Percentiles rank a stretch among this genome's conserved stretches.
These are phyloP conservation scores for Murina feae DNA, from an alignment of 2,113 vertebrate species.

Conservation along the genomic window DNA sequence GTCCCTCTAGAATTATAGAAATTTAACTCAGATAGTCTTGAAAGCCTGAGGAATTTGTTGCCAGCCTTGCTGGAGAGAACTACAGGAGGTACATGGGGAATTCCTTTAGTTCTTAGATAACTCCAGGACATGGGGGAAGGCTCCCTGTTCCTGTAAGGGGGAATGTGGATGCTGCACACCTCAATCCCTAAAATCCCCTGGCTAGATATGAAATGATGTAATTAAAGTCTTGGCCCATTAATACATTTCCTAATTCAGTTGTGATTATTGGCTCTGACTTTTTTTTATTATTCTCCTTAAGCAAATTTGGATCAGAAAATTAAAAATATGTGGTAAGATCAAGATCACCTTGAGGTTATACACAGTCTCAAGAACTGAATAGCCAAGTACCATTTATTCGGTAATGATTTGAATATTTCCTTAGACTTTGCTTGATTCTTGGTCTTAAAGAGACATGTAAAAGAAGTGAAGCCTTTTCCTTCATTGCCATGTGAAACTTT, in stretches of 20 bases:
- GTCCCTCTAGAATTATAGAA: constrained; percentile 10
- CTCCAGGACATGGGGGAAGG: not conserved
- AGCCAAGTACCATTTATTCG: not conserved
- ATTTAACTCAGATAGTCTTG: not conserved
- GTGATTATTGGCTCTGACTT: not conserved
- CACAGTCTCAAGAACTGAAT: not conserved
- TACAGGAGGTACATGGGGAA: not conserved
- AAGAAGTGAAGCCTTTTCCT: constrained; percentile 6
- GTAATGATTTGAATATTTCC: not conserved
- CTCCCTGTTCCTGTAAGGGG: not conserved
- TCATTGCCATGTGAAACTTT: not conserved
- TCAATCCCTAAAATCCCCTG: not conserved
- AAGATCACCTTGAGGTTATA: not conserved
- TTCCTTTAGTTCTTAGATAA: not conserved
- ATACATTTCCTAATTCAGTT: constrained; percentile 3
- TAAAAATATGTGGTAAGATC: not conserved
- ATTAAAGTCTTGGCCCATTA: not conserved
- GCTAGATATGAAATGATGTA: not conserved
- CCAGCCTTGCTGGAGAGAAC: not conserved
- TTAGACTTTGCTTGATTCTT: not conserved
- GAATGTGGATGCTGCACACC: not conserved
- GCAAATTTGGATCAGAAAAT: constrained; percentile 6
- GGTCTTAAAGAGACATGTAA: not conserved
- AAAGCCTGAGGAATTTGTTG: not conserved
- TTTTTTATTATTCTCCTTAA: constrained; percentile 32